Base-by-base conservation (phyloP, 1,140 invertebrate species). In the Cardiocondyla obscurior region DNA sequence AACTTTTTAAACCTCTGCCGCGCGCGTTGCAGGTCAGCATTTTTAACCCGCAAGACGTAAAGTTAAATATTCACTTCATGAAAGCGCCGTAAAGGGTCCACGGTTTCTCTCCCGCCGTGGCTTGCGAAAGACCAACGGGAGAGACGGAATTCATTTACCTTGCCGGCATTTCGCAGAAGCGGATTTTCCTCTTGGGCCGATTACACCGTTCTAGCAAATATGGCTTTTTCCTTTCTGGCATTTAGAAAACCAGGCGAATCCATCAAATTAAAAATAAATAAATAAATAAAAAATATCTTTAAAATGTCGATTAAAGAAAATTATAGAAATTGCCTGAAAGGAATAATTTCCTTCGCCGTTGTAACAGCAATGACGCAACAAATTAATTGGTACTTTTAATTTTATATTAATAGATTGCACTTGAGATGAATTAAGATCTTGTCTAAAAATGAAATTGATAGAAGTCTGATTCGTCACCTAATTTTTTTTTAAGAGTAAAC, bases 31-130 rank as follows among this genome's bases (percentile, higher is more conserved):
- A 86, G 91, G 91, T 92, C 92, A 92, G 90, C 88, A 90, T 92
- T 93, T 93, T 93, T 93, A 93, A 93, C 92, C 91, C 85, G 89
- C 89, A 88, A 90, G 87, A 89, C 90, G 88, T 92, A 92, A 93
- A 92, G 87, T 92, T 92, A 91, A 91, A 91, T 92, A 92, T 92
- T 90, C 91, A 90, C 86, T 90, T 91, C 90, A 90, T 91, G 89
- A 91, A 90, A 91, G 89, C 84, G 90, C 87, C 86, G 85, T 90
- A 91, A 92, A 90, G 88, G 90, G 89, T 82, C 83, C 82, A 88
- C 88, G 76, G 89, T 92, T 91, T 88, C 64, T 85, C 76, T 85
- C 70, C 57, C 70, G 57, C 85, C 85, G 87, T 85, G 87, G 83
- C 86, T 90, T 87, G 74, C 67, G 58, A 65, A 70, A 82, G 76